Base-by-base conservation (phyloP, 2,797 vertebrate species). In the Coluber constrictor region DNA sequence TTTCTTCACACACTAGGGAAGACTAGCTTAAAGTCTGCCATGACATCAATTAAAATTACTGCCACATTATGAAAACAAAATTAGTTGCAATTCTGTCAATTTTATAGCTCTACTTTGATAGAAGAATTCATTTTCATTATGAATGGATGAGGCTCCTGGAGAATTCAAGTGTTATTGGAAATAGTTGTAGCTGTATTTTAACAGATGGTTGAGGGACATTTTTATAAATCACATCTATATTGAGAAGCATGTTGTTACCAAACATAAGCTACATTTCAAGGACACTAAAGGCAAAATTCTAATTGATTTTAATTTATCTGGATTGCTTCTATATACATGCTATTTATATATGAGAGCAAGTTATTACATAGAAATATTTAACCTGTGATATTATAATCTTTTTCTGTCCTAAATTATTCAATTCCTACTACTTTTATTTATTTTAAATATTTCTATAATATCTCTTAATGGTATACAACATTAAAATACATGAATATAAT, bases 61-160 rank as follows among this genome's bases (percentile, higher is more conserved):
- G 91, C 93, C 91, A 92, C 91, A 94, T 94, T 94, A 94, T 92
- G 89, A 92, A 94, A 94, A 94, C 91, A 92, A 94, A 94, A 94
- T 94, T 94, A 92, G 91, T 88, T 92, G 91, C 89, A 94, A 89
- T 90, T 79, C 89, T 92, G 86, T 92, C 91, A 94, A 88, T 92
- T 90, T 94, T 92, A 91, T 92, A 57, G 93, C 86, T 94, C 51
- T 90, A 79, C 89, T 92, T 89, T 94, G 91, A 94, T 89, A 89
- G 89, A 92, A 89, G 89, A 89, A 86, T 89, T 94, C 89, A 83
- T 88, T 94, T 92, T 94, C 89, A 91, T 94, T 94, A 92, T 90
- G 90, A 86, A 94, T 92, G 91, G 89, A 92, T 83, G 89, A 94
- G 86, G 61, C 55, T 90, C 61, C 86, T 88, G 66, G 91, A 92